Evolutionary conservation across 1,140 invertebrate genomes (phyloP), one percentile per base, ranked within the genome.

Genomic region (Andrena cerasifolii): DNA sequence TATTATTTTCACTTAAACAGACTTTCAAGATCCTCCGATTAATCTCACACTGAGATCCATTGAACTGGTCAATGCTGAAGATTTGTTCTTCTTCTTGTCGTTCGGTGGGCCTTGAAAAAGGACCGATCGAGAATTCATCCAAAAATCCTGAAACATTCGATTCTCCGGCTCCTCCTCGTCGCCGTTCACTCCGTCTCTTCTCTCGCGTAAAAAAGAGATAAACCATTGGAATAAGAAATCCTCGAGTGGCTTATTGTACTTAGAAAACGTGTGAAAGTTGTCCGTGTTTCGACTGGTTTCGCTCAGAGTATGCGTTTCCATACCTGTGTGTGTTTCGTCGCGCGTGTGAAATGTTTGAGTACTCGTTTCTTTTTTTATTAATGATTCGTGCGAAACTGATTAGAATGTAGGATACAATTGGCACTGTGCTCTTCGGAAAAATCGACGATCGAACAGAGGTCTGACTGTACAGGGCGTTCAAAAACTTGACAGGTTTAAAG

Each of bases 251-350:
- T 71, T 71, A 71, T 14, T 24, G 45, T 77, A 77, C 33, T 67
- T 79, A 76, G 54, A 66, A 79, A 79, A 75, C 4, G 28, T 75
- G 54, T 59, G 67, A 79, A 79, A 62, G 53, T 74, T 66, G 43
- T 61, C 8, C 24, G 33, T 71, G 31, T 77, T 77, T 59, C 16
- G 33, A 68, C 21, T 36, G 3, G 3, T 43, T 68, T 56, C 4
- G 16, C 3, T 3, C 4, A 7, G 12, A n/a, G 16, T 33, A 10
- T 59, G 21, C 40, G 16, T 26, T 24, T 28, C 3, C 18, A 16
- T 28, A 2, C 18, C 40, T 47, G 5, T 49, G 5, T n/a, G 24
- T 18, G 5, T 12, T 10, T 21, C 8, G 28, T 12, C 10, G 8
- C 24, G 2, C 24, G 53, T 4, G 24, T 31, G 18, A 56, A 40